A percentile compares a stretch with the other conserved stretches of the same genome.
phyloP scores from a whole-genome alignment of 2,113 vertebrate species.

The Microcebus tavaratra region DNA sequence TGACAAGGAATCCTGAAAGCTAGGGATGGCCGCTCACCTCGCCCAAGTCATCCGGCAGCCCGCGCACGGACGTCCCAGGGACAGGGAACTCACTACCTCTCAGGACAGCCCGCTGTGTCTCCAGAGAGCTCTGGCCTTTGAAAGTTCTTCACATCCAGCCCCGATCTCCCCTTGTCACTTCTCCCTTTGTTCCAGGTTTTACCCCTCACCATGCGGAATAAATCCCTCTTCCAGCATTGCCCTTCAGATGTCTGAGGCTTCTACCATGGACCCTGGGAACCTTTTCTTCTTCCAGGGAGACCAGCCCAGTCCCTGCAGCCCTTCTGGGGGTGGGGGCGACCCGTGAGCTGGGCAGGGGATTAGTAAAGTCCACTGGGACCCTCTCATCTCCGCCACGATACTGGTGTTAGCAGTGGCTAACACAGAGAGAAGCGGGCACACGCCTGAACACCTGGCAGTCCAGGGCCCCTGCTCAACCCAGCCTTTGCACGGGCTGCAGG shows the following conservation, averaged over 20 bases:
- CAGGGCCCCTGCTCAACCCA: not conserved
- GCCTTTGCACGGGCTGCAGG: not conserved
- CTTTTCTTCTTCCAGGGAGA: not conserved
- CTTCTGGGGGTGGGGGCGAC: not conserved
- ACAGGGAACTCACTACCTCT: rapidly evolving
- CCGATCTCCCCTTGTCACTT: not conserved
- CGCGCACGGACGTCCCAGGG: not conserved
- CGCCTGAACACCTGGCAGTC: not conserved
- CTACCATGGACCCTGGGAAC: not conserved
- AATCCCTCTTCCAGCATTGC: not conserved
- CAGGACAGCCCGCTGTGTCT: not conserved
- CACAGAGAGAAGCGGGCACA: not conserved
- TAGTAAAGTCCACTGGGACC: not conserved
- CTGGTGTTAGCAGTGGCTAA: not conserved
- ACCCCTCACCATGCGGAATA: not conserved
- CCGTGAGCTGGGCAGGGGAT: not conserved
- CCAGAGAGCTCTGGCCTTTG: not conserved
- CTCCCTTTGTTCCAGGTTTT: not conserved
- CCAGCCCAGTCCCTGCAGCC: no score
- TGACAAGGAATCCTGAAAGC: not conserved
- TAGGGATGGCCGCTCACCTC: not conserved
- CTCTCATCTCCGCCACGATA: not conserved
- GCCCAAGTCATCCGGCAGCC: not conserved
- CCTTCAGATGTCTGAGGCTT: not conserved
- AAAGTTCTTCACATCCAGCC: not conserved